A percentile compares a stretch with the other conserved stretches of the same genome.
Evolutionary conservation across 2,113 vertebrate species (phyloP).

Genomic region (Cyphomyrus plagiostoma): DNA sequence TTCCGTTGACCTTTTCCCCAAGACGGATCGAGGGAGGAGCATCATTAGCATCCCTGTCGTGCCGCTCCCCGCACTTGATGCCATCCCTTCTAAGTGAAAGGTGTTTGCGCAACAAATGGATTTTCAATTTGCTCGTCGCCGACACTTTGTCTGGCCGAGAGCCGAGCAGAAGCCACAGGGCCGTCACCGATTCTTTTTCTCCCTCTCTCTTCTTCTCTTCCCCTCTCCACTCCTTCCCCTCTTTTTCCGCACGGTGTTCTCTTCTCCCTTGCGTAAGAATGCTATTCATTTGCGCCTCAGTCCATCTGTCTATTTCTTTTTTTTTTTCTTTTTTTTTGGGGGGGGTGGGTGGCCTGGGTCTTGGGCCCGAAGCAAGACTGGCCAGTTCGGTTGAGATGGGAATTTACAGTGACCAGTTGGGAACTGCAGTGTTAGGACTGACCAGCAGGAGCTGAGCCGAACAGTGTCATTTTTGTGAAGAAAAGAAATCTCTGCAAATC

Average conservation of each 20-base stretch:
- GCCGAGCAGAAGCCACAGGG: conserved; percentile 6
- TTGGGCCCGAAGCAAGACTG: neutral
- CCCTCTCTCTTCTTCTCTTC: neutral
- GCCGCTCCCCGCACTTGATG: conserved; percentile 59
- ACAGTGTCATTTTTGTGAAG: neutral
- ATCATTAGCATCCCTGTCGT: conserved; percentile 75
- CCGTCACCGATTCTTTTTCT: conserved; percentile 9
- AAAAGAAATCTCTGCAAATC: neutral
- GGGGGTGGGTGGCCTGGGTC: neutral
- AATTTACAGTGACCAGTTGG: neutral
- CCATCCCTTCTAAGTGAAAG: conserved; percentile 64
- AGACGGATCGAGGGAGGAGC: conserved; percentile 77
- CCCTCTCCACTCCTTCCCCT: neutral
- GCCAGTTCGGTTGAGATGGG: neutral
- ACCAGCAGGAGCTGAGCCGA: neutral
- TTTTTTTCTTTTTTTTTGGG: neutral
- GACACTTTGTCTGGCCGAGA: conserved; percentile 29
- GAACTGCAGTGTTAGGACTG: neutral
- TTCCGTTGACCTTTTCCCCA: conserved; percentile 72
- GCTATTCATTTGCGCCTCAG: conserved; percentile 4
- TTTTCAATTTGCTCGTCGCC: conserved; percentile 50
- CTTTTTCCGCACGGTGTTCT: neutral
- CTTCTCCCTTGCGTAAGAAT: neutral
- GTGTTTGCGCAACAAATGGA: conserved; percentile 71
- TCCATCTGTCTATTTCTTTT: neutral